Evolutionary conservation across 2,888 invertebrate genomes (phyloP).

Genomic region (Acanthococcus lagerstroemiae): DNA sequence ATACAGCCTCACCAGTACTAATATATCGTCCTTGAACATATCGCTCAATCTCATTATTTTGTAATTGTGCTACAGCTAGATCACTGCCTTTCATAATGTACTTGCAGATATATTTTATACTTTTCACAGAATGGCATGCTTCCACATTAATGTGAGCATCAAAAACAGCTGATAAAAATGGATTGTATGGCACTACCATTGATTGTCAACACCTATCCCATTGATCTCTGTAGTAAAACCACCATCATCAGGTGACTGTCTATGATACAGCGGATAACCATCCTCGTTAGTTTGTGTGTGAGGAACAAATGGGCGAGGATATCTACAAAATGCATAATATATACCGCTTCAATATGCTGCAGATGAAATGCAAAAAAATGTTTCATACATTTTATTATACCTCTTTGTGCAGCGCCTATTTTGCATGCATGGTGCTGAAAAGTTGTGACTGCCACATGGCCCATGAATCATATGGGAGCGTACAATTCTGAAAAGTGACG

Average conservation of each 20-base stretch:
- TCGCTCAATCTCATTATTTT: neutral
- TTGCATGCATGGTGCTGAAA: slow-evolving; percentile 22
- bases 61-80: slow-evolving; percentile 19
- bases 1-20: neutral
- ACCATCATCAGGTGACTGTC: neutral
- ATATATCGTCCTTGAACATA: neutral
- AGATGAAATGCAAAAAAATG: neutral
- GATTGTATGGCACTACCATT: slow-evolving; percentile 36
- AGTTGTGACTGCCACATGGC: slow-evolving; percentile 24
- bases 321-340: neutral
- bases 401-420: slow-evolving; percentile 26
- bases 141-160: slow-evolving; percentile 42
- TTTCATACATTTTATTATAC: neutral
- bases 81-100: slow-evolving; percentile 37
- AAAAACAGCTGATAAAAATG: slow-evolving; percentile 34
- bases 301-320: neutral
- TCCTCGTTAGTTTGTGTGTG: neutral
- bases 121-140: slow-evolving; percentile 42
- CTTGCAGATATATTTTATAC: slow-evolving; percentile 42
- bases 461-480: slow-evolving; percentile 31
- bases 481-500: slow-evolving; percentile 34
- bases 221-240: neutral
- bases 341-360: neutral
- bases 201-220: slow-evolving; percentile 31
- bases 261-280: neutral